Conservation (phyloP, 2,797 vertebrate species). For the Enteromius anoplus region DNA sequence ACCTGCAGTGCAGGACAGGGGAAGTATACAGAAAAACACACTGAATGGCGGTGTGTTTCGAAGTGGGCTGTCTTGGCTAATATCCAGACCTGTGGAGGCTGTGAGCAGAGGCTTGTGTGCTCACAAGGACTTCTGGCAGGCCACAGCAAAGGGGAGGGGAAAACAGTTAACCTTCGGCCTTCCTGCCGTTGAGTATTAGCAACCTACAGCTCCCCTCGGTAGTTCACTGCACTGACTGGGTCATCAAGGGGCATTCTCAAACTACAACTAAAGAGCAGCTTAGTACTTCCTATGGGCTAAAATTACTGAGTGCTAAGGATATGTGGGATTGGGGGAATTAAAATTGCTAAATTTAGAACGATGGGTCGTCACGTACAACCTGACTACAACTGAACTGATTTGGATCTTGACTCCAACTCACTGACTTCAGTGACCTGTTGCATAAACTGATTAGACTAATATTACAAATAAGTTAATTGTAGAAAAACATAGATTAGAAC, state of each 20-base stretch:
- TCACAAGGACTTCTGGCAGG: conserved; percentile 40
- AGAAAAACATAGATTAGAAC: not conserved
- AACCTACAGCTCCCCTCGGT: conserved; percentile 48
- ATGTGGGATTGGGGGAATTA: not conserved
- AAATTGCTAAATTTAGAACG: conserved; percentile 15
- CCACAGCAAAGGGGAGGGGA: conserved; percentile 9
- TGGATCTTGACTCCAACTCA: not conserved
- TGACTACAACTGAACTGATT: not conserved
- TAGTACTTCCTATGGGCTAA: not conserved
- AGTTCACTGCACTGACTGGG: conserved; percentile 58
- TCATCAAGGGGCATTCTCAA: conserved; percentile 25
- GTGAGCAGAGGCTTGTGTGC: conserved; percentile 53
- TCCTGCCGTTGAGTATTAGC: conserved; percentile 13
- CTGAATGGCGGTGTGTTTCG: conserved; percentile 24
- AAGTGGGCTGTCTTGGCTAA: conserved; percentile 47
- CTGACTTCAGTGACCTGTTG: not conserved
- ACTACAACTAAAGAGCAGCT: conserved; percentile 14
- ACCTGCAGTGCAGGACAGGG: not conserved
- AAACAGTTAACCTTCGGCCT: not conserved
- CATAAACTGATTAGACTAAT: not conserved
- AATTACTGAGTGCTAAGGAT: conserved; percentile 8
- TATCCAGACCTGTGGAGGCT: conserved; percentile 50
- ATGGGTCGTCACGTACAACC: not conserved
- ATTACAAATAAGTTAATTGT: not conserved
- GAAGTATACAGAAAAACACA: not conserved